These are phyloP conservation scores for Sphaerophoria rueppellii DNA, from an alignment of 2,888 invertebrate species.

Conservation along the genomic window DNA sequence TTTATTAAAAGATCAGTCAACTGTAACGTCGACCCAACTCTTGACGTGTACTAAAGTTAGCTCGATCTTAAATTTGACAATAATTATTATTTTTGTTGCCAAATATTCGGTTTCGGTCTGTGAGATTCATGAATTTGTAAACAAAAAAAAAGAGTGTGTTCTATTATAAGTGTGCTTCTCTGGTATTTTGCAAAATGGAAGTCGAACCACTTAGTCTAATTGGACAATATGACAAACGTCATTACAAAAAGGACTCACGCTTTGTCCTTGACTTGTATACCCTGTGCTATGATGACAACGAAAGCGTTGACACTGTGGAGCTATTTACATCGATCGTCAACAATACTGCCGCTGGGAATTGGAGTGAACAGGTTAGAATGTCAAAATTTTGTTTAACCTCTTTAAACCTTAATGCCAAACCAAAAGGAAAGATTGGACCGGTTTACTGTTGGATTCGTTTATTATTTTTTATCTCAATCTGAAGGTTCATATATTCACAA, in stretches of 20 bases:
- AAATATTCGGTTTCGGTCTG: constrained; percentile 21
- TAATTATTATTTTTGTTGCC: constrained; percentile 29
- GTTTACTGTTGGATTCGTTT: constrained; percentile 19
- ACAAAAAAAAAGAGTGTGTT: background rate
- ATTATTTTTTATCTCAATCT: background rate
- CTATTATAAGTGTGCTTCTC: too few species aligned
- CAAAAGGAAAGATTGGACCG: constrained; percentile 32
- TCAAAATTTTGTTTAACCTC: constrained; percentile 23
- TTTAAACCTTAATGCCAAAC: constrained; percentile 12
- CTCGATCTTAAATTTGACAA: constrained; percentile 5
- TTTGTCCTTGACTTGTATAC: constrained; percentile 93
- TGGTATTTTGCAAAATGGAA: constrained; percentile 43
- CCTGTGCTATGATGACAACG: constrained; percentile 92
- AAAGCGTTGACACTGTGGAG: constrained; percentile 88
- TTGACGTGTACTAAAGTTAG: constrained; percentile 29
- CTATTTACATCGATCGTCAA: constrained; percentile 81
- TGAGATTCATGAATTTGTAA: constrained; percentile 49
- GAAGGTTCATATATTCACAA: constrained; percentile 7
- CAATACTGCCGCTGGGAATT: constrained; percentile 77
- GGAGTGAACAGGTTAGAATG: constrained; percentile 77
- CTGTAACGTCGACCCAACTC: constrained; percentile 49
- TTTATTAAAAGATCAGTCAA: constrained; percentile 55
- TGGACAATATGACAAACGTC: constrained; percentile 84
- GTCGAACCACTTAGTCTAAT: constrained; percentile 83
- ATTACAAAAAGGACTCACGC: constrained; percentile 93